Evolutionary conservation across 2,888 invertebrate genomes (phyloP).

Genomic region (Caenorhabditis sulstoni): DNA sequence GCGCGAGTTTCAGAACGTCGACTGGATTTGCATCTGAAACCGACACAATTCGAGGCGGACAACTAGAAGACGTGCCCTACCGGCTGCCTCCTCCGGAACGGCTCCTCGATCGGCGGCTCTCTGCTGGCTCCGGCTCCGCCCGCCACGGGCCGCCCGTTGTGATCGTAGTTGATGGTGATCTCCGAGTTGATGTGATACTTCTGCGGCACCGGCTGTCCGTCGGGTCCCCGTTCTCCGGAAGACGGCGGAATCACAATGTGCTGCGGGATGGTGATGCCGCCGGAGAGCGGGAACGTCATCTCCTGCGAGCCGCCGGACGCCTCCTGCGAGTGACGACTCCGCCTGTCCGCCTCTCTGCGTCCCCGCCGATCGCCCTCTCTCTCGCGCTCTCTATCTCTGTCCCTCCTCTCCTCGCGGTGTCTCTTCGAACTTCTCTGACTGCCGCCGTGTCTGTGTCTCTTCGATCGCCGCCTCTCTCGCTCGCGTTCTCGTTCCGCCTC

Average conservation of each 20-base stretch:
- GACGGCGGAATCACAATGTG: constrained; percentile 79
- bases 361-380: constrained; percentile 21
- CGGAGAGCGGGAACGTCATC: constrained; percentile 52
- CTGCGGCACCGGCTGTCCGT: constrained; percentile 72
- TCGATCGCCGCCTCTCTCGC: constrained; percentile 50
- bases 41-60: not conserved
- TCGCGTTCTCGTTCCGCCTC: constrained; percentile 41
- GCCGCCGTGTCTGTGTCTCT: constrained; percentile 57
- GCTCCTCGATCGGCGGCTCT: constrained; percentile 27
- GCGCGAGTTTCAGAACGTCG: constrained; percentile 42
- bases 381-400: constrained; percentile 36
- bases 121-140: not conserved
- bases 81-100: constrained; percentile 39
- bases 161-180: constrained; percentile 80
- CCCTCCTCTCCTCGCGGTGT: constrained; percentile 46
- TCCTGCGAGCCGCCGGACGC: constrained; percentile 44
- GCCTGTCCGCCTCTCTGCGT: constrained; percentile 4
- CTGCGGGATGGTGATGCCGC: constrained; percentile 77
- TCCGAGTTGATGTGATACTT: constrained; percentile 80
- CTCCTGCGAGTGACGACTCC: constrained; percentile 41
- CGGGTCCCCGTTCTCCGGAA: constrained; percentile 68
- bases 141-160: constrained; percentile 58
- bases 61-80: constrained; percentile 11
- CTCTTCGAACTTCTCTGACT: constrained; percentile 51
- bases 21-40: constrained; percentile 53